Evolutionary conservation across 2,797 vertebrate species (phyloP), one percentile per base, ranked within the genome.

Genomic region (Poeciliopsis turneri): DNA sequence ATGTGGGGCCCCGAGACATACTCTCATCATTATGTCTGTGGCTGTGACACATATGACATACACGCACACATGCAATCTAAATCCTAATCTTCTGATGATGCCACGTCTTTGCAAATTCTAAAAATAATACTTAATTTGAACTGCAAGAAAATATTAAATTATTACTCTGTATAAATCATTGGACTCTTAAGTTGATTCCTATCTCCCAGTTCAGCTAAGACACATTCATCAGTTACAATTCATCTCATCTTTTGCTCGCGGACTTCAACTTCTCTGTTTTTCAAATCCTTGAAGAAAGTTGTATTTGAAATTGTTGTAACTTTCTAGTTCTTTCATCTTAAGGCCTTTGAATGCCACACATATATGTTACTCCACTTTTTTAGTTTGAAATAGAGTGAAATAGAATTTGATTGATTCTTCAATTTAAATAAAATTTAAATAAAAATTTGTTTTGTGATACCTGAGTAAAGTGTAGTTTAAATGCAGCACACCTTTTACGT

Each of bases 1-100:
- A 93, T 89, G 87, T 33, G 25, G 43, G 74, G 85, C 74, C 90
- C 85, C 81, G 68, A 92, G 91, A 94, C 91, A 83, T 92, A 81
- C 82, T 85, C 81, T 93, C 91, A 93, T 84, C 85, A 90, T 83
- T 57, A 64, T 57, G 88, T 84, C 86, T 90, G 82, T 87, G 82
- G 79, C 61, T 84, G 81, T 72, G 75, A 78, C 45, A 82, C 6
- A 81, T 33, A 75, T 33, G 57, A 25, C 53, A 43, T 75, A 61
- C 68, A 57, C 47, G 30, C 55, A 57, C 55, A 57, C 53, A n/a
- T 46, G 71, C 68, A n/a, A 70, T 45, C 4, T 28, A 45, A 30
- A 70, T 69, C 23, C 5, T 69, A n/a, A 28, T 25, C 41, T 28
- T 45, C 25, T 70, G 39, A 70, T 45, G 11, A 69, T 41, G 68